These are phyloP conservation scores for Cladopsammia gracilis DNA, from an alignment of 64 coral and sea anemone genomes.

Conservation along the genomic window DNA sequence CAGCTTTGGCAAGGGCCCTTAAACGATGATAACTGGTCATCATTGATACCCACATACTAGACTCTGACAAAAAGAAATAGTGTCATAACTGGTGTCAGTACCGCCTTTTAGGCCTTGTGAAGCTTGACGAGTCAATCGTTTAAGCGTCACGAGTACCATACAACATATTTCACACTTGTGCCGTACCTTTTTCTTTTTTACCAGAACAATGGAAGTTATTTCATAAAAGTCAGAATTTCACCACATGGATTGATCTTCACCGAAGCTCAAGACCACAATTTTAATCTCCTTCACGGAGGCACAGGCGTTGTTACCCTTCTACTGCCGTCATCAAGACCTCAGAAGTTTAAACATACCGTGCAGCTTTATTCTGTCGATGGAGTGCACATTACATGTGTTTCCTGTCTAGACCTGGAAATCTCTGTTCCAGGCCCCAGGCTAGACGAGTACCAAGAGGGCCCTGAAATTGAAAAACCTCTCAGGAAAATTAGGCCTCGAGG, in stretches of 20 bases:
- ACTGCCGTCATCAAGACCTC: not conserved
- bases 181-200: not conserved
- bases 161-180: too few relatives aligned
- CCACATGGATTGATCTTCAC: not conserved
- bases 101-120: too few relatives aligned
- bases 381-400: not conserved
- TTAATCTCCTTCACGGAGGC: not conserved
- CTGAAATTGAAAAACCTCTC: conserved; percentile 34
- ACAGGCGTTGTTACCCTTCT: not conserved
- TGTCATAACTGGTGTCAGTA: too few relatives aligned
- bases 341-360: not conserved
- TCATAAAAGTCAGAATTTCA: not conserved
- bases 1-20: conserved; percentile 32
- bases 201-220: conserved; percentile 8
- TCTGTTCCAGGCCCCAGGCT: not conserved
- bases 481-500: conserved; percentile 1
- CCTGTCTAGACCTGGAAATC: not conserved
- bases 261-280: not conserved
- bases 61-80: too few relatives aligned
- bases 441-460: conserved; percentile 1
- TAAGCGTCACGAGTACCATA: too few relatives aligned
- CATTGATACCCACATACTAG: too few relatives aligned
- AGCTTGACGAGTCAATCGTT: too few relatives aligned
- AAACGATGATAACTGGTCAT: too few relatives aligned
- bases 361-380: not conserved